These are phyloP conservation scores for Siderastrea siderea DNA, from an alignment of 92 coral and sea anemone genomes.

Conservation along the genomic window DNA sequence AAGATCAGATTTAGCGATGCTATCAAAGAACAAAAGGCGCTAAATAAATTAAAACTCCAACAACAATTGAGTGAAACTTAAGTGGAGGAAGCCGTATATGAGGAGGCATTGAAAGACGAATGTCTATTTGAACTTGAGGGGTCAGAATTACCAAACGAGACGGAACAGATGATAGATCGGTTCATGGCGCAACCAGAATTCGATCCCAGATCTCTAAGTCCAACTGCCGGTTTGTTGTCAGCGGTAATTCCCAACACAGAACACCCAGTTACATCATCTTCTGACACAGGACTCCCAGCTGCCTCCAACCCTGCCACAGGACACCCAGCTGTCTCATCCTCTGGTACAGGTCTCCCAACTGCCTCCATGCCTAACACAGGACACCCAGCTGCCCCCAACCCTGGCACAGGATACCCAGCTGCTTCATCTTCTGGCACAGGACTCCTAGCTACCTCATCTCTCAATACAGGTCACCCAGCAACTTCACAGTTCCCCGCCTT, in stretches of 20 bases:
- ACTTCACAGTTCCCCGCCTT: too few species aligned
- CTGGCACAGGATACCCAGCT: not conserved
- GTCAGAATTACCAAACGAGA: not conserved
- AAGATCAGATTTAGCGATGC: conserved; percentile 10
- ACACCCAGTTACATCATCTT: not conserved
- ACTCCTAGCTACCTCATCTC: too few species aligned
- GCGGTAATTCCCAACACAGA: not conserved
- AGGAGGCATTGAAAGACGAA: conserved; percentile 31
- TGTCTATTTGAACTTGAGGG: not conserved
- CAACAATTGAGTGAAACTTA: conserved; percentile 43
- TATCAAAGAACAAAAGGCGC: conserved; percentile 43
- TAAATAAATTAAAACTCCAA: conserved; percentile 36
- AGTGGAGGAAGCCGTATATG: conserved; percentile 52
- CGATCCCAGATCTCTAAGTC: not conserved
- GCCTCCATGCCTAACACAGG: too few species aligned
- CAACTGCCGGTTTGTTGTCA: not conserved
- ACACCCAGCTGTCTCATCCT: too few species aligned
- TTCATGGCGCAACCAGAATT: not conserved
- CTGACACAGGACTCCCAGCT: not conserved
- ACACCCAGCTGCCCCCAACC: not conserved
- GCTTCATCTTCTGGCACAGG: too few species aligned
- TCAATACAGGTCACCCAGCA: too few species aligned
- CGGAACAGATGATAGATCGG: conserved; percentile 17
- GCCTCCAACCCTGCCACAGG: not conserved
- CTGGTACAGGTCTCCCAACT: too few species aligned